These are phyloP conservation scores for Drosophila elegans DNA, from an alignment of 1,140 invertebrate genomes.

Conservation along the genomic window DNA sequence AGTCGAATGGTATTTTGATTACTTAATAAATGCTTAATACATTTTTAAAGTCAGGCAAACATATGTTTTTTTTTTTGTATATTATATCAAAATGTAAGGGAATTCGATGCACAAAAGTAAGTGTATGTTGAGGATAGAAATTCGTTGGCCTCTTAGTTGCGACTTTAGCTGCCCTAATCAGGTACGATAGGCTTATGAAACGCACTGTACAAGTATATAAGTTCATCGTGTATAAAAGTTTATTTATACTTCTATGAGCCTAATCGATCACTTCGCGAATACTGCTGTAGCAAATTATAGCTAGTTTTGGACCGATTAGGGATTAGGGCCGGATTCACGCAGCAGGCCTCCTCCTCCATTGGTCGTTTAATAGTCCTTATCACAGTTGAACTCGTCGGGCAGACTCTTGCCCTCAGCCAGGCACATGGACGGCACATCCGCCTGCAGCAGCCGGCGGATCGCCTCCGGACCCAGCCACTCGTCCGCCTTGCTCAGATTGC, in stretches of 20 bases:
- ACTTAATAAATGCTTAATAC: background rate
- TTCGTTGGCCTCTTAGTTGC: background rate
- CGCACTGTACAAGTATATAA: conserved; percentile 3
- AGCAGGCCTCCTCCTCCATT: background rate
- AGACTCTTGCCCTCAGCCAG: background rate
- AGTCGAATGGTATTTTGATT: background rate
- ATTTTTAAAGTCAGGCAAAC: background rate
- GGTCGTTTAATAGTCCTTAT: conserved; percentile 1
- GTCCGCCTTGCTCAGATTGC: background rate
- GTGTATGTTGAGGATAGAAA: background rate
- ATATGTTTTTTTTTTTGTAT: background rate
- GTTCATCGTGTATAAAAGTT: background rate
- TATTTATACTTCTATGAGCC: conserved; percentile 1
- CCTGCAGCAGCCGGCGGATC: background rate
- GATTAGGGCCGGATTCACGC: background rate
- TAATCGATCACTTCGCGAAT: background rate
- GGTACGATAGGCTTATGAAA: conserved; percentile 11
- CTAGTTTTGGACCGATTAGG: background rate
- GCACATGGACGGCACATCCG: background rate
- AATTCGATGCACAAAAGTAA: background rate
- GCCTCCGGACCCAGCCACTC: background rate
- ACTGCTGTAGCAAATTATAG: conserved; percentile 1
- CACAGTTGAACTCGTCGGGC: conserved; percentile 5
- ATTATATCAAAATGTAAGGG: background rate
- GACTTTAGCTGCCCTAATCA: conserved; percentile 4